Conservation (phyloP, 2,113 vertebrate species). For the Anas platyrhynchos region DNA sequence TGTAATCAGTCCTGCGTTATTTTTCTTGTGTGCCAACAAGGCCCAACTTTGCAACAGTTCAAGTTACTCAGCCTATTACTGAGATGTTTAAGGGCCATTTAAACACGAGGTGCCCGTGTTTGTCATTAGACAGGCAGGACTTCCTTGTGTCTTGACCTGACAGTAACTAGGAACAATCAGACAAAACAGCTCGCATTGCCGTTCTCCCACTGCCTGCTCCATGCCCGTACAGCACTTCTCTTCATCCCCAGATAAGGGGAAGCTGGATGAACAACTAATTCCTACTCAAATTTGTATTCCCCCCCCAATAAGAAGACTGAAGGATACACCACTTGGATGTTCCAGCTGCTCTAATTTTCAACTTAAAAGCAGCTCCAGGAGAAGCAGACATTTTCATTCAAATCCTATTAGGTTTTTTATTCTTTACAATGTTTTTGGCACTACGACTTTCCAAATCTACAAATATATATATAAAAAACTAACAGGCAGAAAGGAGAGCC, state of each 20-base stretch:
- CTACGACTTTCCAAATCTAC: too few relatives aligned
- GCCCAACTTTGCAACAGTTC: neutral
- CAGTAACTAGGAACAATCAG: neutral
- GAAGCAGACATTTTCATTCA: neutral
- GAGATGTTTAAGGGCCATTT: neutral
- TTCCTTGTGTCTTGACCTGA: neutral
- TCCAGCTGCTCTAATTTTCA: neutral
- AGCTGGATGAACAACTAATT: neutral
- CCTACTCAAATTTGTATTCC: neutral
- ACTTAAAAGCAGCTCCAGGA: neutral
- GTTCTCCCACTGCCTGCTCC: neutral
- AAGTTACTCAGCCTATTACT: neutral
- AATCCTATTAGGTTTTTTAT: neutral
- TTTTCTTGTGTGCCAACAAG: neutral
- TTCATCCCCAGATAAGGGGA: neutral
- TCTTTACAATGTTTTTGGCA: neutral
- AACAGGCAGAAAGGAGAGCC: neutral
- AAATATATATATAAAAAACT: too few relatives aligned
- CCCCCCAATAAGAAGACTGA: too few relatives aligned
- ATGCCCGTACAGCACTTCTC: neutral
- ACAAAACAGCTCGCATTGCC: too few relatives aligned
- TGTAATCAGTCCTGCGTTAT: neutral
- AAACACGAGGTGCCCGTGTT: neutral
- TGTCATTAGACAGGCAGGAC: neutral
- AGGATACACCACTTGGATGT: neutral